These are phyloP conservation scores for Aegypius monachus DNA, from an alignment of 2,113 vertebrate species.

Conservation along the genomic window DNA sequence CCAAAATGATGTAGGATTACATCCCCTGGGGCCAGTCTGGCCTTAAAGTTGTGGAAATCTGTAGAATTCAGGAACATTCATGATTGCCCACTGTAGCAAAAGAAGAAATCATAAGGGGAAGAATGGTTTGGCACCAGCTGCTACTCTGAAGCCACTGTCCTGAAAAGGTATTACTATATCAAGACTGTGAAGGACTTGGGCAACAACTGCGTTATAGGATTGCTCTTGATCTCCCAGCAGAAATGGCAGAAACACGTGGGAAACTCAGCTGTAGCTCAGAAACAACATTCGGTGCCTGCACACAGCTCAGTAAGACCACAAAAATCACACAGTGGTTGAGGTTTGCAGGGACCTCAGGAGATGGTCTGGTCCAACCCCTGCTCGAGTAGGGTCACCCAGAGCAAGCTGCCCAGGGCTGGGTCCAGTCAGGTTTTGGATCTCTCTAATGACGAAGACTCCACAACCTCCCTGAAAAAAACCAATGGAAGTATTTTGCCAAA, in stretches of 20 bases:
- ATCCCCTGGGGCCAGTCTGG: not conserved
- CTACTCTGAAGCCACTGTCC: not conserved
- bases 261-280: not conserved
- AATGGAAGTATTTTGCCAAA: not conserved
- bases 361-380: not conserved
- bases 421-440: not conserved
- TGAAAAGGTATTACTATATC: not conserved
- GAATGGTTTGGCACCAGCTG: not conserved
- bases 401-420: not conserved
- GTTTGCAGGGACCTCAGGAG: not conserved
- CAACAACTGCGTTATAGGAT: not conserved
- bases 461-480: not conserved
- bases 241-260: not conserved
- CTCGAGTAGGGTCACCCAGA: not conserved
- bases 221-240: not conserved
- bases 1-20: not conserved
- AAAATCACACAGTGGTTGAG: not conserved
- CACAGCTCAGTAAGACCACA: not conserved
- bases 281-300: not conserved
- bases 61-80: not conserved
- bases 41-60: not conserved
- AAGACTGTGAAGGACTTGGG: not conserved
- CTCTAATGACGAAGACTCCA: not conserved
- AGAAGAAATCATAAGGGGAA: not conserved
- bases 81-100: not conserved